Evolutionary conservation across 2,797 vertebrate species (phyloP), one percentile per base, ranked within the genome.

Genomic region (Tokudaia muenninki): DNA sequence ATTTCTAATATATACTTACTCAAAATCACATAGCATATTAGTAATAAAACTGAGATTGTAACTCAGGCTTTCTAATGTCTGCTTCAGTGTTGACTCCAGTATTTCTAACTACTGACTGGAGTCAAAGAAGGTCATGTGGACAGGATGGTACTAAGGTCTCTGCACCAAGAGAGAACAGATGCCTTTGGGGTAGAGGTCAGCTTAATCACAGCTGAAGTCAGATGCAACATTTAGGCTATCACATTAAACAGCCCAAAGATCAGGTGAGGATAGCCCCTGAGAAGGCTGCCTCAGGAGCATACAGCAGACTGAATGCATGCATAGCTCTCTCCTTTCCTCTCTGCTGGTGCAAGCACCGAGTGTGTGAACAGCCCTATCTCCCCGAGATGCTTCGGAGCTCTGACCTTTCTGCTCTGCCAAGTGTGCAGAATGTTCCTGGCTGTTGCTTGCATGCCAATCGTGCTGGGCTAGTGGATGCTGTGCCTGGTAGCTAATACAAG

Each of bases 401-500:
- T 34, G 82, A 59, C 55, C 87, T 75, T 44, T 90, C 11, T 8
- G 37, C 81, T 92, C 77, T 16, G 31, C 0, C 0, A 72, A 80
- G 82, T 75, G 12, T 84, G 87, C 10, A 6, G 31, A 34, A 47
- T 22, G 17, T 37, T 55, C 75, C 65, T 0, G 16, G 37, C 6
- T 78, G 13, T 61, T 34, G 26, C 65, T 52, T 92, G 65, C 72
- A 37, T 86, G 59, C 75, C 44, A 67, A 44, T 44, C 61, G 34
- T 41, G 41, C 70, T 77, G 44, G 34, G 87, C 74, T 70, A 24
- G 8, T 63, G 91, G 88, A n/a, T 91, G 47, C 93, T 91, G 96
- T 96, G 93, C 92, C 92, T 96, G 90, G 67, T 91, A 97, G 96
- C 90, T 9, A 94, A 84, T 80, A 59, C 6, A 74, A 91, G 26